Conservation (phyloP, 1,140 invertebrate species). For the Tetramorium parvispinum region DNA sequence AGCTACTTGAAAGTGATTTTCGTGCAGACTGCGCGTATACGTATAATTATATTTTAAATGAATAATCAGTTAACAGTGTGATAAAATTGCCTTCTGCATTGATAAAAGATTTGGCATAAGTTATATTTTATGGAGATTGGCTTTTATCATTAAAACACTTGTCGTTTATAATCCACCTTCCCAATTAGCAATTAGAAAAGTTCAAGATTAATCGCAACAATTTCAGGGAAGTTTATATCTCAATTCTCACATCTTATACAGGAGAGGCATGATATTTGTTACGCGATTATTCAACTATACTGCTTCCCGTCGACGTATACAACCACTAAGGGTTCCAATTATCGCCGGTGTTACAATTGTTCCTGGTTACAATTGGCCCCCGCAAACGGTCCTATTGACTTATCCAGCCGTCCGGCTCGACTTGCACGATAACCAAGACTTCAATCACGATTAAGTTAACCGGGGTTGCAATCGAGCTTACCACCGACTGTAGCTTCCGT, state of each 20-base stretch:
- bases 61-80: background rate
- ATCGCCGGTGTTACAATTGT: slow-evolving; percentile 54
- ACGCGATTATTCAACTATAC: slow-evolving; percentile 43
- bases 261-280: slow-evolving; percentile 12
- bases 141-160: background rate
- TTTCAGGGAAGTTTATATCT: background rate
- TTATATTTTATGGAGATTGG: background rate
- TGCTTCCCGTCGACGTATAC: slow-evolving; percentile 11
- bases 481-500: slow-evolving; percentile 34
- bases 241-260: background rate
- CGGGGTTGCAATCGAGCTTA: slow-evolving; percentile 43
- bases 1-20: background rate
- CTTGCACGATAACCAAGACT: slow-evolving; percentile 52
- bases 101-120: slow-evolving; percentile 5
- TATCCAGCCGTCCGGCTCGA: slow-evolving; percentile 39
- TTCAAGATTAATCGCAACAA: background rate
- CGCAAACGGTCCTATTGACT: slow-evolving; percentile 56
- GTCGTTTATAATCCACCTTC: background rate
- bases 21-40: background rate
- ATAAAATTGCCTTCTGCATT: background rate
- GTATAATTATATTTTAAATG: background rate
- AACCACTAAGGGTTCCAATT: slow-evolving; percentile 40
- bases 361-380: slow-evolving; percentile 44
- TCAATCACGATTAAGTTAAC: slow-evolving; percentile 59
- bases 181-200: background rate